Conservation (phyloP, 35 echinoderm and acorn worm species). For the Lytechinus variegatus region DNA sequence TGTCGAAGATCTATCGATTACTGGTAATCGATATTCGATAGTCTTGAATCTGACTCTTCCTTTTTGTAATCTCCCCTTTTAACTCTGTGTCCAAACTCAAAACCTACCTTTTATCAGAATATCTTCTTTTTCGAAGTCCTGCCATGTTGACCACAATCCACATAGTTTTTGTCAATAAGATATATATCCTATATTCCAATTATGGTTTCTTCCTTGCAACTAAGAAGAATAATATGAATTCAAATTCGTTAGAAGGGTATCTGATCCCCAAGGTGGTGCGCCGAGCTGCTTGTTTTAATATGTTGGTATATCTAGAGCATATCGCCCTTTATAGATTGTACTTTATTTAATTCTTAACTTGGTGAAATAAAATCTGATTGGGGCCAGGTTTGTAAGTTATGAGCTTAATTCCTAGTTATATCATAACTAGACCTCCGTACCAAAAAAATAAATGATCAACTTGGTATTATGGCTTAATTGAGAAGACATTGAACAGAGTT, state of each 20-base stretch:
- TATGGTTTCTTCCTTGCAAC: neutral
- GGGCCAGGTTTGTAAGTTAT: slow-evolving; percentile 64
- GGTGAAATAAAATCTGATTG: slow-evolving; percentile 64
- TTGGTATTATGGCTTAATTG: slow-evolving; percentile 87
- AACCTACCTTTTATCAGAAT: neutral
- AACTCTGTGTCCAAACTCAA: neutral
- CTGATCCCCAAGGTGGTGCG: neutral
- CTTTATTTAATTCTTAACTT: slow-evolving; percentile 51
- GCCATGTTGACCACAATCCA: neutral
- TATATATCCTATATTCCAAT: neutral
- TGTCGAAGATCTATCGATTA: too few relatives aligned
- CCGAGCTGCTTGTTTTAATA: neutral
- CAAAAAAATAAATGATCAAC: slow-evolving; percentile 87
- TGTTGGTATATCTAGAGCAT: slow-evolving; percentile 18
- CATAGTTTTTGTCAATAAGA: neutral
- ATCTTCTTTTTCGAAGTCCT: neutral
- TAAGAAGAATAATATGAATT: neutral
- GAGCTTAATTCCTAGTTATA: slow-evolving; percentile 64
- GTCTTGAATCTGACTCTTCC: too few relatives aligned
- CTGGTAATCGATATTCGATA: too few relatives aligned
- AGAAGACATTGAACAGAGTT: slow-evolving; percentile 57
- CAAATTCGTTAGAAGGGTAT: neutral
- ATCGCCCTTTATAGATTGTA: neutral
- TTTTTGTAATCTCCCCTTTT: neutral
- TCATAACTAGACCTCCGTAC: slow-evolving; percentile 76